Base-by-base conservation (phyloP, 2,113 vertebrate species). In the Tetraodon nigroviridis region DNA sequence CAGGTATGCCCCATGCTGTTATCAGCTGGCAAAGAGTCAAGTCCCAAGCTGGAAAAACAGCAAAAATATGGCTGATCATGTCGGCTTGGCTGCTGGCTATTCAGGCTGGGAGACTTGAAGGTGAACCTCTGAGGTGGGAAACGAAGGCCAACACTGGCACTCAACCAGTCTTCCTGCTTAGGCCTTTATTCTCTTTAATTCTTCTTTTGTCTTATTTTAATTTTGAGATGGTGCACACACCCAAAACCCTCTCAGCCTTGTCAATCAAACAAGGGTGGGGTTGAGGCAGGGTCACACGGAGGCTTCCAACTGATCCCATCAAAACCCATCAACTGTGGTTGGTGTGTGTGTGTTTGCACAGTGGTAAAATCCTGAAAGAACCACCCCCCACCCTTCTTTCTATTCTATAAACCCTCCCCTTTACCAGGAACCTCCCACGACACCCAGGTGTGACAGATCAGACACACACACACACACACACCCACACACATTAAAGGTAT, bases 301-400 rank as follows among this genome's bases (percentile, higher is more conserved):
- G 77, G 76, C 78, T 87, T 83, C 73, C 27, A 71, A 71, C 59
- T 87, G 84, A 90, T 90, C 84, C 89, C 87, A 86, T 89, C 86
- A 88, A 87, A 88, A 86, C 78, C 83, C 83, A 84, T 86, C 85
- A 85, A 76, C 73, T 79, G 73, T 40, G 76, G 55, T 55, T 68
- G 27, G 41, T 59, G 62, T 61, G 55, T 61, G 55, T 70, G 69
- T 90, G 81, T 89, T 91, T 88, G 81, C 84, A 63, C 83, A 87
- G 89, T 83, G 80, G 82, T 89, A 88, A 90, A 89, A 86, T 61
- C 85, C 84, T 87, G 68, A 86, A 80, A 84, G 83, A 67, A 44
- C 59, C 20, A 40, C 60, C 57, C 24, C 59, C 58, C 41, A 45
- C 66, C 56, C 61, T 62, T 65, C 47, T 53, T 68, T 44, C 63